Evolutionary conservation across 2,888 invertebrate species (phyloP), one percentile per base, ranked within the genome.

Genomic region (Panorpa germanica): DNA sequence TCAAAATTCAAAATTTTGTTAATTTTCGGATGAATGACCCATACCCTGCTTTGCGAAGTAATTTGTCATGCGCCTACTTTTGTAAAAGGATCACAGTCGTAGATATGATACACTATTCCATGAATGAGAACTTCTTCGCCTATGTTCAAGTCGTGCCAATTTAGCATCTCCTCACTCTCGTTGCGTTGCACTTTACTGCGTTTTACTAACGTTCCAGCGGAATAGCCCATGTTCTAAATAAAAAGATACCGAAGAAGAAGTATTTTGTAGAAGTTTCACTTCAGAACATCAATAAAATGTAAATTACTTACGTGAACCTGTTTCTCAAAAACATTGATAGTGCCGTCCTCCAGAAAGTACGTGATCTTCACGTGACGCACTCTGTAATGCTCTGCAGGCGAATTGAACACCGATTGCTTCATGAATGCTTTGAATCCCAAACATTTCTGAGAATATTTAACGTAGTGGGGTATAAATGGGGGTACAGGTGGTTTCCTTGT

Each of bases 81-180:
- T 4, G 85, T 83, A 45, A 70, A 88, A 11, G 63, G 47, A 50
- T 88, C 85, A 46, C 83, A 85, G 43, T 74, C 72, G 8, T 72
- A 69, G 1, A 77, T 70, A 42, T 78, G 81, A 52, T 77, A 86
- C 19, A 73, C 71, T 37, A 75, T 65, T 4, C 86, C 86, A 48
- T 78, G 76, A 41, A 86, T 69, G 35, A 67, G 65, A 19, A 86
- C 60, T 46, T 85, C 78, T 40, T 70, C 69, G 9, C 80, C 81
- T 20, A 78, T 57, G 46, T 82, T 78, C 13, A 88, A 57, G 50
- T 90, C 86, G 46, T 82, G 85, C 88, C 88, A 90, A 43, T 75
- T 72, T 65, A 74, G 83, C 41, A 44, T 63, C 31, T 70, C 70
- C 2, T 73, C 74, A 6, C 52, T 41, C 30, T 67, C 61, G 40